Conservation (phyloP, 2,888 invertebrate genomes). For the Eupithecia subfuscata region DNA sequence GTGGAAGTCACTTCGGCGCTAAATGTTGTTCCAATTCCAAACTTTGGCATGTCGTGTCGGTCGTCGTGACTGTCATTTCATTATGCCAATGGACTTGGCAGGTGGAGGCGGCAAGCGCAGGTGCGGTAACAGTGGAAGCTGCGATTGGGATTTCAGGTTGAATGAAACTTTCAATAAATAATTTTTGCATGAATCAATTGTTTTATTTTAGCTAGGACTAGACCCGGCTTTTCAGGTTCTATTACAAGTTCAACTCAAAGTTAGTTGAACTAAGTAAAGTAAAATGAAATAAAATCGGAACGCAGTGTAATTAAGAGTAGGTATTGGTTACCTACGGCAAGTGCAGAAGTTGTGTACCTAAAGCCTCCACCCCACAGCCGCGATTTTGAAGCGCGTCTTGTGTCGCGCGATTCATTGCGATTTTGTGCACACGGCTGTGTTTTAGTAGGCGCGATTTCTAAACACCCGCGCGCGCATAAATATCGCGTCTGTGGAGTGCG, state of each 20-base stretch:
- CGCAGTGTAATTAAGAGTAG: too few species aligned
- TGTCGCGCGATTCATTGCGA: too few species aligned
- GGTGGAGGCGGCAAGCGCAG: background rate
- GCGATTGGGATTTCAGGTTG: background rate
- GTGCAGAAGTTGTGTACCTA: too few species aligned
- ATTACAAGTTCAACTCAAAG: too few species aligned
- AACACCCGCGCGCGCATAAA: too few species aligned
- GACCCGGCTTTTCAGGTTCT: background rate
- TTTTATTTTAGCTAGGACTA: background rate
- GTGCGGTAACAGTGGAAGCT: background rate
- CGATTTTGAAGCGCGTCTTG: too few species aligned
- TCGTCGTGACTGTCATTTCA: background rate
- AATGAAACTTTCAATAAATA: background rate
- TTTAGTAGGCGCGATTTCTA: too few species aligned
- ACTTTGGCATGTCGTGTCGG: background rate
- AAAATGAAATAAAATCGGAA: background rate
- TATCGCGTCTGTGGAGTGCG: too few species aligned
- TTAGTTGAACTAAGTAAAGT: too few species aligned
- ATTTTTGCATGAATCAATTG: background rate
- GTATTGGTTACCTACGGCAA: too few species aligned
- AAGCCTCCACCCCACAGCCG: too few species aligned
- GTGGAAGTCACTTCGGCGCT: background rate
- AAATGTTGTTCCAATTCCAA: background rate
- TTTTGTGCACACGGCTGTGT: too few species aligned
- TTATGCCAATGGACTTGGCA: background rate